A percentile compares a stretch with the other conserved stretches of the same genome.
These are phyloP conservation scores for Chelonus formosanus DNA, from an alignment of 2,888 invertebrate genomes.

Conservation along the genomic window DNA sequence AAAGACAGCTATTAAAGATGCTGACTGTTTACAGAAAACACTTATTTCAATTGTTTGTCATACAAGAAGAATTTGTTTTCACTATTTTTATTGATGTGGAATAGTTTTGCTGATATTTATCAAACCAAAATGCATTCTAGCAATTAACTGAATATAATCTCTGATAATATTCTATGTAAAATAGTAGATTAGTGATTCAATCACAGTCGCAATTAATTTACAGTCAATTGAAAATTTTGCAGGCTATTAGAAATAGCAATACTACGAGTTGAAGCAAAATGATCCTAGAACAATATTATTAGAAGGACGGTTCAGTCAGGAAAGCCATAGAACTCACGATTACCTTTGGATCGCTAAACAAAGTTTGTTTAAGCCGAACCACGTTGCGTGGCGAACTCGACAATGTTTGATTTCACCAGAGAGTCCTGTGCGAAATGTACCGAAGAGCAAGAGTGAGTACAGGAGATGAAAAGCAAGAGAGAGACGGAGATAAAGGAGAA, in stretches of 20 bases:
- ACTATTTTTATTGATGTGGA: too few relatives aligned
- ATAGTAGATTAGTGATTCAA: background rate
- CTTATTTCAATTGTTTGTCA: conserved; percentile 23
- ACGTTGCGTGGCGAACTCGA: conserved; percentile 4
- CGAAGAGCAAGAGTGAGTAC: background rate
- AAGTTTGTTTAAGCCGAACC: conserved; percentile 13
- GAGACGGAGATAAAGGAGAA: background rate
- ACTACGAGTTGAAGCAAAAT: conserved; percentile 38
- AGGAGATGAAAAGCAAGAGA: background rate
- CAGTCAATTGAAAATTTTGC: conserved; percentile 41
- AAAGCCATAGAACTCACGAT: conserved; percentile 18
- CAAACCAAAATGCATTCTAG: too few relatives aligned
- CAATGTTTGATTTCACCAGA: conserved; percentile 10
- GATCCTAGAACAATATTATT: conserved; percentile 40
- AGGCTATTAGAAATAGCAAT: conserved; percentile 40
- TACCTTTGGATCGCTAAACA: background rate
- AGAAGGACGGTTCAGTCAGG: conserved; percentile 27
- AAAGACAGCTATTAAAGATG: too few relatives aligned
- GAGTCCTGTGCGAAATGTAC: conserved; percentile 6
- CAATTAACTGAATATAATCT: too few relatives aligned
- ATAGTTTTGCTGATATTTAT: too few relatives aligned
- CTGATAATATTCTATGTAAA: too few relatives aligned
- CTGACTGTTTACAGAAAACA: too few relatives aligned
- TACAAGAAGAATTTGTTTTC: background rate
- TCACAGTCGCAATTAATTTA: background rate